phyloP scores from a whole-genome alignment of 2,113 vertebrate genomes.

The Loxodonta africana region DNA sequence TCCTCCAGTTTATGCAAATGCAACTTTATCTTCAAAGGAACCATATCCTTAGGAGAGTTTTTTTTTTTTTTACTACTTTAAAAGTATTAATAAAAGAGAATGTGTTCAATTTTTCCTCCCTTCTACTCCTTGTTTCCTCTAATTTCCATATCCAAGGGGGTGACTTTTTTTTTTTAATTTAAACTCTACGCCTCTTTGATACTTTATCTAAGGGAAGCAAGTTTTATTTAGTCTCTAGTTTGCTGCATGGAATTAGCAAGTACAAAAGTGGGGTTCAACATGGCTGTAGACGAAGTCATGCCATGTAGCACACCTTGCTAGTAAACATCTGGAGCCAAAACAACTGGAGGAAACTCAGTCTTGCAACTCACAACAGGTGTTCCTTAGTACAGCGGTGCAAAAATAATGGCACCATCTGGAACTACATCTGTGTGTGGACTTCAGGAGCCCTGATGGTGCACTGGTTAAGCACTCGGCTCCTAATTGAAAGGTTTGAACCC shows the following conservation, averaged over 20 bases:
- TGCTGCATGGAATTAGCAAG: background rate
- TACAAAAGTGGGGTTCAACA: background rate
- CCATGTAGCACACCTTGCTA: background rate
- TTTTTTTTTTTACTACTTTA: conserved; percentile 84
- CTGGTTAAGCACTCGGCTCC: background rate
- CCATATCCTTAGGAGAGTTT: conserved; percentile 80
- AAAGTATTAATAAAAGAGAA: conserved; percentile 82
- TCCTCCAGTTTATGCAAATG: conserved; percentile 88
- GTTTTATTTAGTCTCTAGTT: conserved; percentile 4
- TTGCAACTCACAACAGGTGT: conserved; percentile 4
- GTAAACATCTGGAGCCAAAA: background rate
- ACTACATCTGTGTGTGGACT: background rate
- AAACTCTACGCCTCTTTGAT: conserved; percentile 9
- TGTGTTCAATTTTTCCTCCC: conserved; percentile 28
- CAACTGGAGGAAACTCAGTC: background rate
- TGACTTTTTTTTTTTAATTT: background rate
- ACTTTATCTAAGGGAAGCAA: conserved; percentile 12
- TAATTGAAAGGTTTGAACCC: background rate
- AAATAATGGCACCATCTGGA: background rate
- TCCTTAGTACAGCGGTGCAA: background rate
- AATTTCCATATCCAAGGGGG: conserved; percentile 2
- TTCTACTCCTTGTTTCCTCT: background rate
- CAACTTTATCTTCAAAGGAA: conserved; percentile 91
- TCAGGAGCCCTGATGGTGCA: background rate
- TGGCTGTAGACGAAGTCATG: conserved; percentile 24